These are phyloP conservation scores for Drosophila atroscutellata DNA, from an alignment of 2,888 invertebrate species.

Conservation along the genomic window DNA sequence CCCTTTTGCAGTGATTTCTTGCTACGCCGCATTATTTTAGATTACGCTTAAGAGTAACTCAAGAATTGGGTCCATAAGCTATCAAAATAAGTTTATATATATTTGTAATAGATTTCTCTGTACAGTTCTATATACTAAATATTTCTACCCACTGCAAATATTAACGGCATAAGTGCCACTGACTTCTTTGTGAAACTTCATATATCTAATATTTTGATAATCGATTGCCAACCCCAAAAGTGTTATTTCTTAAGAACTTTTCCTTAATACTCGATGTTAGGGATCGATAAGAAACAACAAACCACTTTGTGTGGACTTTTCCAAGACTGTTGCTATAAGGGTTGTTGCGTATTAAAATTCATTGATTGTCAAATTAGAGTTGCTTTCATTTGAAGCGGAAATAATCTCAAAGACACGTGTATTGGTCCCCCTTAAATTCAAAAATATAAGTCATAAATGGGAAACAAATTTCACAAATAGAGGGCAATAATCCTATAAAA, in stretches of 20 bases:
- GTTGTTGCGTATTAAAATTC: conserved; percentile 25
- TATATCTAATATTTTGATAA: neutral
- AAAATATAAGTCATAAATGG: conserved; percentile 1
- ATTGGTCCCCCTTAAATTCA: conserved; percentile 12
- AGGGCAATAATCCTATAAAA: neutral
- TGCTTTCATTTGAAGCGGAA: conserved; percentile 29
- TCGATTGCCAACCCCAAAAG: neutral
- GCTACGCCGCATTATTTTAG: conserved; percentile 61
- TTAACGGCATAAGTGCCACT: neutral
- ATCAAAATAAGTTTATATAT: neutral
- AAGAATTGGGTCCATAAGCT: conserved; percentile 27
- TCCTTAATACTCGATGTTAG: neutral
- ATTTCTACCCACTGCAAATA: neutral
- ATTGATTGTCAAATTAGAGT: conserved; percentile 44
- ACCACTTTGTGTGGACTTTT: neutral
- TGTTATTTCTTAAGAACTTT: neutral
- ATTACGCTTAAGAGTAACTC: conserved; percentile 21
- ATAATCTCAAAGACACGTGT: conserved; percentile 45
- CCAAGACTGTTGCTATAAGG: conserved; percentile 10
- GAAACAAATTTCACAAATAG: neutral
- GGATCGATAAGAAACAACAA: conserved; percentile 2
- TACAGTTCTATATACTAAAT: neutral
- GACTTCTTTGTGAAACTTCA: neutral
- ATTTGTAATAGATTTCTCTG: neutral
- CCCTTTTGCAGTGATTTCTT: conserved; percentile 66